phyloP scores from a whole-genome alignment of 2,888 invertebrate genomes.

The Volucella inanis region DNA sequence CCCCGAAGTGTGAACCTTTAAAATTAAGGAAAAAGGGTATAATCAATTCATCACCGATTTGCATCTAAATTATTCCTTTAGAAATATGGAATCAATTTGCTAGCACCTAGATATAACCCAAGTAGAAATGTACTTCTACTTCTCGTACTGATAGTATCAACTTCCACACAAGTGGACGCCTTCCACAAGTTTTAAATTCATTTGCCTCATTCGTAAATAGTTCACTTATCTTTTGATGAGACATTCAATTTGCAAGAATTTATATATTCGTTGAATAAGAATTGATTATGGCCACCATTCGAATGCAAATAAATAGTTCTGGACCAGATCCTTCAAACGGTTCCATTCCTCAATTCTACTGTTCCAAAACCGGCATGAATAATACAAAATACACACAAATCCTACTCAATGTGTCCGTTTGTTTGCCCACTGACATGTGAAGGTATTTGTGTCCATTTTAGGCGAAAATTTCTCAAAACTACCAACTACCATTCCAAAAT shows the following conservation, averaged over 20 bases:
- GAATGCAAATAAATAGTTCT: constrained; percentile 50
- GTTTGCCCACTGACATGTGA: not conserved
- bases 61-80: constrained; percentile 55
- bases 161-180: constrained; percentile 7
- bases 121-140: not conserved
- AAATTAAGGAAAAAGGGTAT: constrained; percentile 44
- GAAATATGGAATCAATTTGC: constrained; percentile 62
- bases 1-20: constrained; percentile 17
- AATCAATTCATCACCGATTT: constrained; percentile 60
- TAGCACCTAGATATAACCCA: constrained; percentile 11
- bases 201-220: constrained; percentile 21
- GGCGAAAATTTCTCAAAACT: constrained; percentile 37
- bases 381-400: constrained; percentile 13
- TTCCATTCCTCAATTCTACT: constrained; percentile 6
- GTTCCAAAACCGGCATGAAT: constrained; percentile 20
- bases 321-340: not conserved
- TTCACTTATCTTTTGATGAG: not conserved
- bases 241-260: constrained; percentile 49
- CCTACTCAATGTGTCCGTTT: not conserved
- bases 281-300: constrained; percentile 47
- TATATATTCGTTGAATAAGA: constrained; percentile 43
- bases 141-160: not conserved
- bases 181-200: constrained; percentile 39
- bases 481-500: constrained; percentile 42
- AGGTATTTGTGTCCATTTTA: not conserved